Percentiles rank a stretch among this genome's conserved stretches.
Conservation (phyloP, 1,140 invertebrate genomes). For the Drosophila melanogaster region Release_6_plus_ISO1_MT NT_033777.3:15069501-15070000, state of each 20-base stretch:
- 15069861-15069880: slow-evolving; percentile 36
- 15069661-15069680: slow-evolving; percentile 6
- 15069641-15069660: slow-evolving; percentile 73
- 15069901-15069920: slow-evolving; percentile 7
- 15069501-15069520: background rate
- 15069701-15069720: slow-evolving; percentile 21
- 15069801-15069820: slow-evolving; percentile 13
- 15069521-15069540: slow-evolving; percentile 19
- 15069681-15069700: slow-evolving; percentile 16
- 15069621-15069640: slow-evolving; percentile 81
- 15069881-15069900: slow-evolving; percentile 6
- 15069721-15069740: slow-evolving; percentile 1
- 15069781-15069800: slow-evolving; percentile 28
- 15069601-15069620: slow-evolving; percentile 31
- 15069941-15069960: slow-evolving; percentile 25
- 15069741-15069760: slow-evolving; percentile 68
- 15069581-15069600: background rate
- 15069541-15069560: slow-evolving; percentile 50
- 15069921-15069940: background rate
- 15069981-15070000: slow-evolving; percentile 13
- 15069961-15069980: slow-evolving; percentile 7
- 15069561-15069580: slow-evolving; percentile 71
- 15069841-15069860: slow-evolving; percentile 47
- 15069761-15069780: slow-evolving; percentile 80
- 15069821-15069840: slow-evolving; percentile 68